A percentile compares a stretch with the other conserved stretches of the same genome.
Conservation (phyloP, 2,797 vertebrate genomes). For the Pseudochromis fuscus region DNA sequence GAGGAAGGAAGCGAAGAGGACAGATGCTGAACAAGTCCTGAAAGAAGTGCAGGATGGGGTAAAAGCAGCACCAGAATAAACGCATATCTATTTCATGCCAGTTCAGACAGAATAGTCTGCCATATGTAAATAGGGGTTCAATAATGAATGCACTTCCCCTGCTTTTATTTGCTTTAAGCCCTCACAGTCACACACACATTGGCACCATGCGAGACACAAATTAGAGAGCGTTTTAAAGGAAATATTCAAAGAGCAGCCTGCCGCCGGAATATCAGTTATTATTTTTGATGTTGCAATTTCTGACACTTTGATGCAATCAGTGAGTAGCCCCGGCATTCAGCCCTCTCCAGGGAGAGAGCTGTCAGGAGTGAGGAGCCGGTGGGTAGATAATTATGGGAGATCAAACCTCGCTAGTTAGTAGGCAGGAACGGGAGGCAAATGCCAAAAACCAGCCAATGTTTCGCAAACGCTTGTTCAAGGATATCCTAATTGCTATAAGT, state of each 20-base stretch:
- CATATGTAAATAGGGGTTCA: conserved; percentile 87
- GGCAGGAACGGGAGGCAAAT: conserved; percentile 92
- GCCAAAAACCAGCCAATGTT: conserved; percentile 93
- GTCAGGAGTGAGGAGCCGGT: conserved; percentile 90
- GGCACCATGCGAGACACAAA: conserved; percentile 85
- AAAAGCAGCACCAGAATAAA: conserved; percentile 77
- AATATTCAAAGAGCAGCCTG: conserved; percentile 88
- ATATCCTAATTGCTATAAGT: conserved; percentile 99
- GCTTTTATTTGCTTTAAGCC: conserved; percentile 90
- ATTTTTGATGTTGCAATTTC: conserved; percentile 93
- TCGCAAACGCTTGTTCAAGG: conserved; percentile 98
- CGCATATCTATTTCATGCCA: conserved; percentile 82
- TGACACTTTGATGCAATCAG: conserved; percentile 89
- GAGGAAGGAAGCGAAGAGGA: conserved; percentile 56
- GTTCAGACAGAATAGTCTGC: conserved; percentile 86
- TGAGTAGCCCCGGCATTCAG: conserved; percentile 85
- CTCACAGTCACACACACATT: conserved; percentile 83
- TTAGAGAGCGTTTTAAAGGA: conserved; percentile 91
- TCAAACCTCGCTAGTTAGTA: conserved; percentile 93
- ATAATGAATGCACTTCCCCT: conserved; percentile 87
- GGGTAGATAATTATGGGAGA: conserved; percentile 96
- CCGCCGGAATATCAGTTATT: conserved; percentile 90
- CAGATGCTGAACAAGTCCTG: conserved; percentile 72
- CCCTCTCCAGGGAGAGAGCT: conserved; percentile 88
- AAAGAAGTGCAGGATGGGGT: conserved; percentile 63